Conservation (phyloP, 1,140 invertebrate genomes). For the Aphelinus certus region DNA sequence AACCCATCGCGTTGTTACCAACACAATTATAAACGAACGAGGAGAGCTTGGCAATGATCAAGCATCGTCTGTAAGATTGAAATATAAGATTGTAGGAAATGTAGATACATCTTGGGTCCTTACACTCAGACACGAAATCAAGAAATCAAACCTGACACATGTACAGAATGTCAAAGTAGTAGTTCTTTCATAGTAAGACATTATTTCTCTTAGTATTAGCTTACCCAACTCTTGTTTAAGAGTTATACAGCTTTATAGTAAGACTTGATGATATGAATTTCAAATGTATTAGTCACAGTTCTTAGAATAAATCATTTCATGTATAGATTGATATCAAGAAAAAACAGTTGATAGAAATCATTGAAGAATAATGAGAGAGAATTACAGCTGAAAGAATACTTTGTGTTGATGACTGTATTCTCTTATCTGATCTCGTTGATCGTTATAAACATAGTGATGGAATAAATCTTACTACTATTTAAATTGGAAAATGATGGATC, state of each 20-base stretch:
- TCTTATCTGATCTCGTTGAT: constrained; percentile 96
- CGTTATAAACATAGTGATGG: constrained; percentile 98
- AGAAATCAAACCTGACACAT: constrained; percentile 95
- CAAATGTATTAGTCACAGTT: constrained; percentile 2
- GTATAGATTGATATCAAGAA: constrained; percentile 84
- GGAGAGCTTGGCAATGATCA: no score
- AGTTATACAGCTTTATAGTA: constrained; percentile 16
- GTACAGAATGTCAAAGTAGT: constrained; percentile 96
- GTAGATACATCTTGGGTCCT: constrained; percentile 93
- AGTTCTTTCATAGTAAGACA: constrained; percentile 90
- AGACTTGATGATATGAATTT: constrained; percentile 44
- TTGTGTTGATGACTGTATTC: constrained; percentile 96
- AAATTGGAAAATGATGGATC: constrained; percentile 99
- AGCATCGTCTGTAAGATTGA: constrained; percentile 68
- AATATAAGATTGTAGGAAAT: constrained; percentile 98
- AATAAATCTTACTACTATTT: constrained; percentile 93
- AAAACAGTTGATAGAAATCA: constrained; percentile 99
- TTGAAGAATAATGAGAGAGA: constrained; percentile 90
- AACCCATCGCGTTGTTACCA: no score
- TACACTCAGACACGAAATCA: constrained; percentile 93
- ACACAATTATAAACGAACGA: no score
- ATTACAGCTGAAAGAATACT: constrained; percentile 97
- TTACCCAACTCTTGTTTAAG: no score
- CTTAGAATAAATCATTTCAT: no score
- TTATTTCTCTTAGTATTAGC: no score